Evolutionary conservation across 2,113 vertebrate genomes (phyloP).

Genomic region (Cebus imitator): DNA sequence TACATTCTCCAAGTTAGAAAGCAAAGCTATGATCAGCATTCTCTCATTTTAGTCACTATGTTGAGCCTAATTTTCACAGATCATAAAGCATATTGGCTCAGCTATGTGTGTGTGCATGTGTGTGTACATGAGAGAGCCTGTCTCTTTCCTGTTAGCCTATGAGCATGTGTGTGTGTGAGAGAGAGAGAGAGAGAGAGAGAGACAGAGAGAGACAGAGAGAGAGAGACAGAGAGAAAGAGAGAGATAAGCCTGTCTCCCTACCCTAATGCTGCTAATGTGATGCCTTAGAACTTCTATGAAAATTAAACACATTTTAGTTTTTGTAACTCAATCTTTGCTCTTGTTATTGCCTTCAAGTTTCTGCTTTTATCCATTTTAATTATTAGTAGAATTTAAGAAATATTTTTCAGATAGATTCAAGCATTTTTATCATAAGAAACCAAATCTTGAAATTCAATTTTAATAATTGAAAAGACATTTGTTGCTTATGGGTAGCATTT

Average conservation of each 20-base stretch:
- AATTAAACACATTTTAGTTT: slow-evolving; percentile 59
- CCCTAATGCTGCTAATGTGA: not conserved
- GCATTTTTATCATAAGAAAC: slow-evolving; percentile 54
- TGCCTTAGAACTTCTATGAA: not conserved
- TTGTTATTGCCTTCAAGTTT: slow-evolving; percentile 35
- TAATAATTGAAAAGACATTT: slow-evolving; percentile 73
- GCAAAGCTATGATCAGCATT: not conserved
- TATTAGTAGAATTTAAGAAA: slow-evolving; percentile 59
- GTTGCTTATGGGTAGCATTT: slow-evolving; percentile 65
- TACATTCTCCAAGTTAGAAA: not conserved
- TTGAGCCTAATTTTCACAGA: not conserved
- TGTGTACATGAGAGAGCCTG: not conserved
- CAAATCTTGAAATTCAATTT: slow-evolving; percentile 65
- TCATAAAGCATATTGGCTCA: not conserved
- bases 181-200: not conserved
- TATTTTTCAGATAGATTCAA: slow-evolving; percentile 52
- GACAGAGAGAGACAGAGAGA: not conserved
- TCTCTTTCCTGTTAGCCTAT: not conserved
- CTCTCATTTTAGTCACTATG: not conserved
- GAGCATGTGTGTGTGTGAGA: not conserved
- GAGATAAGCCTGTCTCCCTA: not conserved
- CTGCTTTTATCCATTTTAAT: slow-evolving; percentile 64
- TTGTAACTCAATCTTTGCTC: slow-evolving; percentile 44
- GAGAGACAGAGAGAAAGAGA: not conserved
- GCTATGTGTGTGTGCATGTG: not conserved